Base-by-base conservation (phyloP, 2,888 invertebrate species). In the Orthosia gothica region DNA sequence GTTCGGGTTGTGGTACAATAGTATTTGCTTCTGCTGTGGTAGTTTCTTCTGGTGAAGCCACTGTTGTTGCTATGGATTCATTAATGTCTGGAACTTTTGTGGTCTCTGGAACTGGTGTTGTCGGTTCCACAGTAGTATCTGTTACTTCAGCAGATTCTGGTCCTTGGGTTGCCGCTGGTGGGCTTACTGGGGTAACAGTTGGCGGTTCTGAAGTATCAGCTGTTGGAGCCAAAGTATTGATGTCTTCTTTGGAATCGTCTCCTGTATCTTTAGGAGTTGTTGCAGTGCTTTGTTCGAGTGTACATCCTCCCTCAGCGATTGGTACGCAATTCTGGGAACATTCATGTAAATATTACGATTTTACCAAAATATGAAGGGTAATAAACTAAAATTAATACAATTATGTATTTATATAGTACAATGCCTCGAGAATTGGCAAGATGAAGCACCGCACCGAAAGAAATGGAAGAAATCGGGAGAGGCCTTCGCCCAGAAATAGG, bases 241-340 rank as follows among this genome's bases (percentile, higher is more conserved):
- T 15, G 20, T 67, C 67, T 52, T 70, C 69, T 40, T 12, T 23
- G 15, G 69, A 69, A 64, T 52, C 32, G 0, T 45, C 66, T 45
- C 47, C 58, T 12, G 52, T 47, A 61, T 15, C 23, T 20, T 49
- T 45, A 52, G 45, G 59, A 18, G 78, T 77, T 13, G 71, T 77
- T 18, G 1, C 52, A 3, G 67, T 69, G 15, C n/a, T 23, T 52
- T 50, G 18, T 0, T 69, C 67, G 0, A 79, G 57, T 1, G 81
- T 80, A 54, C 79, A 79, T 3, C 79, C 79, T 18, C 81, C 79
- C 9, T 63, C 66, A 0, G 79, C 47, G n/a, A 79, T 78, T 3
- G 12, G 1, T 1, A 79, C 55, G 23, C 79, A 79, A 15, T 12
- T 47, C 79, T 79, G 52, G 2, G 45, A 70, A 26, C 12, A 55